Conservation (phyloP, 2,888 invertebrate species). For the Oscheius sp. region DNA sequence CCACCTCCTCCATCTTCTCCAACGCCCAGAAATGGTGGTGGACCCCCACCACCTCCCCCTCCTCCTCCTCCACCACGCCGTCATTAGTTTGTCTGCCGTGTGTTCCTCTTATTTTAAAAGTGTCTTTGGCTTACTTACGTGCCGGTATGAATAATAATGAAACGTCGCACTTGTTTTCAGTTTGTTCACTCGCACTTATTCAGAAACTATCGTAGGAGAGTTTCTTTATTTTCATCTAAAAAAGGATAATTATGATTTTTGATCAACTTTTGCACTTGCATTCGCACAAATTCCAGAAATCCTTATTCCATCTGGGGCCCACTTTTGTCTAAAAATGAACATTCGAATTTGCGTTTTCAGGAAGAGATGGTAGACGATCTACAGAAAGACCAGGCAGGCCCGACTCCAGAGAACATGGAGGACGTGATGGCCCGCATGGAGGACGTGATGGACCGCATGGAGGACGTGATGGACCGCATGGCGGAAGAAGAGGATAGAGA, state of each 20-base stretch:
- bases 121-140: too few relatives aligned
- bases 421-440: neutral
- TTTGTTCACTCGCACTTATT: too few relatives aligned
- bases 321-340: too few relatives aligned
- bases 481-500: too few relatives aligned
- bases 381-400: neutral
- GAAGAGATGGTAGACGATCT: too few relatives aligned
- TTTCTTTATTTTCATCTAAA: neutral
- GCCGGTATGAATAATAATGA: too few relatives aligned
- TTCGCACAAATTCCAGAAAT: neutral
- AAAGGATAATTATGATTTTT: neutral
- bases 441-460: neutral
- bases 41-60: neutral
- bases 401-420: neutral
- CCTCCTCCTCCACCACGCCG: neutral
- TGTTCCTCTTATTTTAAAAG: too few relatives aligned
- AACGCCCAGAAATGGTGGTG: neutral
- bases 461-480: neutral
- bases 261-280: neutral
- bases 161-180: too few relatives aligned
- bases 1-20: neutral
- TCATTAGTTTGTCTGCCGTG: too few relatives aligned
- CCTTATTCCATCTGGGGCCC: neutral
- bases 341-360: neutral
- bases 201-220: too few relatives aligned